Evolutionary conservation across 2,888 invertebrate genomes (phyloP), one percentile per base, ranked within the genome.

Genomic region (Drosophila helvetica): DNA sequence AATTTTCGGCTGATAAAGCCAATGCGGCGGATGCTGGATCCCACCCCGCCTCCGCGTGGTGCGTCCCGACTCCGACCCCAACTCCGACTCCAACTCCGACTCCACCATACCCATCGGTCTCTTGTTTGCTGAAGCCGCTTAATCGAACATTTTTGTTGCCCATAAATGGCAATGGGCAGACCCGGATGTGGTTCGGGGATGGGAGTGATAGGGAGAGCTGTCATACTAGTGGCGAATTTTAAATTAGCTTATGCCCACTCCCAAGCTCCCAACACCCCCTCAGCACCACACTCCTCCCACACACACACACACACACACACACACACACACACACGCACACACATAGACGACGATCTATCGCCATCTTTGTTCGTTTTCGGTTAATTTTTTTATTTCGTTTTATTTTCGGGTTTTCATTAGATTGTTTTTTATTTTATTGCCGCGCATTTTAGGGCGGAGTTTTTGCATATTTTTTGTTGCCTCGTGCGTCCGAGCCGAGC

Each of bases 381-480:
- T 46, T 45, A 45, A n/a, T 46, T 46, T 43, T 51, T 54, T 43
- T 51, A 18, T 22, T 38, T 54, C 18, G 46, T 62, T 57, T 51
- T 68, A 53, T 66, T 63, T 70, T 80, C 77, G 82, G 83, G 86
- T 75, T 82, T 38, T 82, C 86, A 88, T 82, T 88, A 82, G 86
- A 77, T 86, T 77, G 77, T 69, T 82, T 88, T 86, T 88, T 86
- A 79, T 82, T 82, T 81, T 79, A 66, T 86, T 80, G 77, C 68
- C 52, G 42, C 77, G 77, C 79, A 76, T 89, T 91, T 91, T 89
- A 89, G 91, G 91, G 91, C 91, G 91, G 91, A 90, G 91, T 91
- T 91, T 91, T 91, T 91, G 74, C 89, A 88, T 86, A 90, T 91
- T 90, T 90, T 89, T 90, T 91, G 90, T 89, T 89, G 81, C 75